Conservation (phyloP, 2,888 invertebrate genomes). For the Agrotis clavis region DNA sequence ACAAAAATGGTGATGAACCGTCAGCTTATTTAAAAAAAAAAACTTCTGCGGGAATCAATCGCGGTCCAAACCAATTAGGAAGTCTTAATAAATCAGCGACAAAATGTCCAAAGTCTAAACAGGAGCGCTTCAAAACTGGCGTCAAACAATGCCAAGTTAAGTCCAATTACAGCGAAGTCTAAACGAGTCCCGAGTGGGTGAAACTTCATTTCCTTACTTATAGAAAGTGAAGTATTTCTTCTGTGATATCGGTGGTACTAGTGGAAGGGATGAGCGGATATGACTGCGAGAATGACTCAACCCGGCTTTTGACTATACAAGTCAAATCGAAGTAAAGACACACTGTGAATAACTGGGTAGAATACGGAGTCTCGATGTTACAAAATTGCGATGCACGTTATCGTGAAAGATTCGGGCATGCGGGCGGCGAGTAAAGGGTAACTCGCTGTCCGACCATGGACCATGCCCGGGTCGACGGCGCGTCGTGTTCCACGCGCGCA, state of each 20-base stretch:
- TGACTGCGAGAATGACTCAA: neutral
- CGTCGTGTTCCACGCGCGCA: too few relatives aligned
- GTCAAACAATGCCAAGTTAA: constrained; percentile 85
- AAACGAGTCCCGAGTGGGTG: constrained; percentile 83
- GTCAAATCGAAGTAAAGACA: too few relatives aligned
- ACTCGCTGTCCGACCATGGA: too few relatives aligned
- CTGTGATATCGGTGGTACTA: constrained; percentile 67
- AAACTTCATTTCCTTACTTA: constrained; percentile 77
- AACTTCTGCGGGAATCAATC: constrained; percentile 30
- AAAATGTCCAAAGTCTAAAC: constrained; percentile 69
- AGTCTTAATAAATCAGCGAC: constrained; percentile 70
- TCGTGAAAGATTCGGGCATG: too few relatives aligned
- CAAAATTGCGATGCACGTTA: too few relatives aligned
- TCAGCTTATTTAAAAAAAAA: too few relatives aligned
- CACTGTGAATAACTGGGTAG: too few relatives aligned
- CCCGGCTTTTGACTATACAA: too few relatives aligned
- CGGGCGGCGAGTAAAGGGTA: too few relatives aligned
- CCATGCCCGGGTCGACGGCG: too few relatives aligned
- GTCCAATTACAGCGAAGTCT: constrained; percentile 84
- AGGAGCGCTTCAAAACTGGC: constrained; percentile 74
- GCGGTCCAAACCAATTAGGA: constrained; percentile 65
- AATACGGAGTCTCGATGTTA: too few relatives aligned
- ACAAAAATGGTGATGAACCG: too few relatives aligned
- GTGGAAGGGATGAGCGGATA: constrained; percentile 26
- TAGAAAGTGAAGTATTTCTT: constrained; percentile 85